Conservation (phyloP, 1,140 invertebrate species). For the Mamestra configurata region DNA sequence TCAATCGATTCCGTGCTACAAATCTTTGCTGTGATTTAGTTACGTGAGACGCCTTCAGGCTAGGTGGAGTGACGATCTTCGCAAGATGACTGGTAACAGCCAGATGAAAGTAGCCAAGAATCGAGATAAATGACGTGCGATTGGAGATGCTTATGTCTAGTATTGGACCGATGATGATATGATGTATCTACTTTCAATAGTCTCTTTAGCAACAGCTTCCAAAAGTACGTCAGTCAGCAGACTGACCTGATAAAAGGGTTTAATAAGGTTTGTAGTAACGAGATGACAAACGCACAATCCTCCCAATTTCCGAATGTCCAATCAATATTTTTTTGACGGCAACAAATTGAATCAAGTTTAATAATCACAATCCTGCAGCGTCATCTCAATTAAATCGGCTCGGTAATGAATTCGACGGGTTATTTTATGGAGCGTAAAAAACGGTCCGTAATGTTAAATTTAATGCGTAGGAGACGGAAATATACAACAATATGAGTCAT, state of each 20-base stretch:
- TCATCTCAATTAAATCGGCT: constrained; percentile 30
- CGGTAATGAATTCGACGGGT: constrained; percentile 5
- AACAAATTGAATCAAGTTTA: constrained; percentile 1
- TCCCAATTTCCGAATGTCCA: constrained; percentile 24
- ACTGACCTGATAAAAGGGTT: constrained; percentile 27
- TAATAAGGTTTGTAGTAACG: constrained; percentile 7
- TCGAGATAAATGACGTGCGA: no score
- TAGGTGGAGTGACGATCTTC: no score
- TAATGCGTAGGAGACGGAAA: constrained; percentile 17
- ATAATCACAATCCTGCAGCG: constrained; percentile 19
- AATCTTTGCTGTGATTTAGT: no score
- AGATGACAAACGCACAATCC: neutral
- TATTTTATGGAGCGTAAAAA: constrained; percentile 29
- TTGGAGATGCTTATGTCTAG: no score
- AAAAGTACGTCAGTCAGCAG: no score
- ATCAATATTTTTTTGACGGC: constrained; percentile 13
- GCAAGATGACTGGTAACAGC: no score
- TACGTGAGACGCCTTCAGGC: no score
- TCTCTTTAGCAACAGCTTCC: no score
- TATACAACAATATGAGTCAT: constrained; percentile 4
- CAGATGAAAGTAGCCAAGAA: no score
- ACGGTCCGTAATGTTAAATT: neutral
- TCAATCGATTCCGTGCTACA: no score
- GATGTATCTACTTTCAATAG: no score
- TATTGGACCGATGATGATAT: no score